Conservation (phyloP, 1,140 invertebrate genomes). For the Battus philenor region DNA sequence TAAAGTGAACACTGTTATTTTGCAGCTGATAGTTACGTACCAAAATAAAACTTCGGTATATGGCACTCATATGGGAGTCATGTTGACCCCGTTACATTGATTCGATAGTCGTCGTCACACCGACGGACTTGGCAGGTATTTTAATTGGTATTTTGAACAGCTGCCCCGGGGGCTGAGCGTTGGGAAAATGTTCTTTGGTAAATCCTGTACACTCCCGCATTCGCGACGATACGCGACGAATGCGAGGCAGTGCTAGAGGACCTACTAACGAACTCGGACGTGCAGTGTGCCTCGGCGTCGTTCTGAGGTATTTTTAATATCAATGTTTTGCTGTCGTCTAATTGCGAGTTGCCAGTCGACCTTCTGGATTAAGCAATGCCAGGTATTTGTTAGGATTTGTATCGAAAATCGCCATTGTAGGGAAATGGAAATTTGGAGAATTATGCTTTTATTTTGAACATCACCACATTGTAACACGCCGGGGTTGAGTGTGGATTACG, state of each 20-base stretch:
- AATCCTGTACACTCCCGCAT: slow-evolving; percentile 24
- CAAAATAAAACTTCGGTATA: slow-evolving; percentile 69
- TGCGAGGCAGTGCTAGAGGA: slow-evolving; percentile 19
- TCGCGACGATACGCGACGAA: slow-evolving; percentile 5
- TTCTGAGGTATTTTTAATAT: slow-evolving; percentile 62
- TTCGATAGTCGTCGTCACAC: slow-evolving; percentile 70
- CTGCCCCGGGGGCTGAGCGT: slow-evolving; percentile 48
- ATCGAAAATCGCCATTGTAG: slow-evolving; percentile 15
- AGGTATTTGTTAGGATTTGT: slow-evolving; percentile 65
- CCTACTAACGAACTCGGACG: slow-evolving; percentile 32
- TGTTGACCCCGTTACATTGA: slow-evolving; percentile 53
- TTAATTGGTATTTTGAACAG: slow-evolving; percentile 71
- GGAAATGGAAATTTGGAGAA: background rate
- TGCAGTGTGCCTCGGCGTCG: slow-evolving; percentile 44
- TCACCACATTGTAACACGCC: background rate
- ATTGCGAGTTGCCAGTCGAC: slow-evolving; percentile 26
- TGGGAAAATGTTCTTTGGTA: slow-evolving; percentile 35
- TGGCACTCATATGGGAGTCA: slow-evolving; percentile 63
- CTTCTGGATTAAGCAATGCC: slow-evolving; percentile 33
- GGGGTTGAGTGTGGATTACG: background rate
- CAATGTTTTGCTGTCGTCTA: slow-evolving; percentile 31
- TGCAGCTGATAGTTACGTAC: slow-evolving; percentile 68
- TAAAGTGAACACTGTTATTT: slow-evolving; percentile 72
- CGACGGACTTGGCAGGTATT: slow-evolving; percentile 73
- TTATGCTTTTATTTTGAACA: background rate